phyloP scores from a whole-genome alignment of 2,797 vertebrate species.

The Moxostoma hubbsi region DNA sequence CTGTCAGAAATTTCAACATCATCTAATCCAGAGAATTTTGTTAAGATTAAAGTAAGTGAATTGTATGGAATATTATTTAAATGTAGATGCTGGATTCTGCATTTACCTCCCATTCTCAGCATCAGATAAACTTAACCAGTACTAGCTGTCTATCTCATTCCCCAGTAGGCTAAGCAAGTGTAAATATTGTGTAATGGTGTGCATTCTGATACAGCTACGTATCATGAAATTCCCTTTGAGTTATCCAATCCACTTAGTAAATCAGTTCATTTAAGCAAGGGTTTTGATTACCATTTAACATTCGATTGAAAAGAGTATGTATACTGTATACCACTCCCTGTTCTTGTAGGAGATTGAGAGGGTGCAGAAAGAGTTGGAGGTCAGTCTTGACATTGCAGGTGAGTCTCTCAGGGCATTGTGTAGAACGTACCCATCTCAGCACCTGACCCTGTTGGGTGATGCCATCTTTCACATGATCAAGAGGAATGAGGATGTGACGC shows the following conservation, averaged over 20 bases:
- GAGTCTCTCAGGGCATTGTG: constrained; percentile 89
- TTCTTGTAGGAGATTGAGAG: constrained; percentile 82
- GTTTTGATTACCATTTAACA: neutral
- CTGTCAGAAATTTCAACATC: constrained; percentile 76
- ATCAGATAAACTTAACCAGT: no score
- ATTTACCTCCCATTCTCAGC: no score
- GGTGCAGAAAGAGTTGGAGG: constrained; percentile 85
- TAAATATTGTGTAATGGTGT: neutral
- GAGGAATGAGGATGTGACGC: constrained; percentile 85
- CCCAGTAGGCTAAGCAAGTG: no score
- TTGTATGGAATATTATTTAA: neutral
- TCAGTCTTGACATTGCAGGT: constrained; percentile 80
- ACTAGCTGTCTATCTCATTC: no score
- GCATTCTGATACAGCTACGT: neutral
- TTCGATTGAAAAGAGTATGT: neutral
- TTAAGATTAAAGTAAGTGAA: constrained; percentile 83
- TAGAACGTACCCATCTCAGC: constrained; percentile 86
- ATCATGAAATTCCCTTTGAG: neutral
- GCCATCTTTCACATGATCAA: constrained; percentile 85
- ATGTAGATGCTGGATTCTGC: no score
- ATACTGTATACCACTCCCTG: neutral
- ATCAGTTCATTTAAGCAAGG: neutral
- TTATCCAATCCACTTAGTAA: neutral
- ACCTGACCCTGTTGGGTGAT: constrained; percentile 83
- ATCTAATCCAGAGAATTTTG: constrained; percentile 80